Conservation (phyloP, 2,113 vertebrate genomes). For the Thinocorus orbignyianus region DNA sequence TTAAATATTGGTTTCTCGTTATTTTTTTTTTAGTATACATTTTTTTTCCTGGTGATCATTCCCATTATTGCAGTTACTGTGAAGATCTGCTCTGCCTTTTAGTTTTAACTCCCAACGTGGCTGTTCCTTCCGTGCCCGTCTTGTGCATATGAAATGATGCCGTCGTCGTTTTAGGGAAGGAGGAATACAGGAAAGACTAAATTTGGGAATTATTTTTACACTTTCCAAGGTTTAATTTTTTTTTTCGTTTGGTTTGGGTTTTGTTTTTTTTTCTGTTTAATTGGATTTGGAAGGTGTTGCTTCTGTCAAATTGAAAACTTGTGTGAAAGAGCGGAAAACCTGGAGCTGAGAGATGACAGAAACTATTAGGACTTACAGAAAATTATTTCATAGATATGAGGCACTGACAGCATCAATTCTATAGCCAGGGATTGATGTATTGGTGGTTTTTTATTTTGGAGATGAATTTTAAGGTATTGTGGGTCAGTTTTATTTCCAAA, state of each 20-base stretch:
- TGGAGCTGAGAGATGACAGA: neutral
- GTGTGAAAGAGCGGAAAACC: accelerated
- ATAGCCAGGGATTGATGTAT: neutral
- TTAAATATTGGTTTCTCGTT: neutral
- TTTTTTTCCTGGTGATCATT: slow-evolving; percentile 21
- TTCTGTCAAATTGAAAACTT: neutral
- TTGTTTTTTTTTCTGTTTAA: neutral
- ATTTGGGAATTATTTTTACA: neutral
- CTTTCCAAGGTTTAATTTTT: neutral
- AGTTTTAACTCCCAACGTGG: neutral
- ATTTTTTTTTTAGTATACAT: neutral
- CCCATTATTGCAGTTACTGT: neutral
- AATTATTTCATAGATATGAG: neutral
- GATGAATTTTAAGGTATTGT: neutral
- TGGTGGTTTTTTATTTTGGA: neutral
- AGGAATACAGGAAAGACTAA: neutral
- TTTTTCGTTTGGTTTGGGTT: neutral
- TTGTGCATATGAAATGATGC: neutral
- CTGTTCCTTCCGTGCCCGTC: neutral
- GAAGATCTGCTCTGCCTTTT: neutral
- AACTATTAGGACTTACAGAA: neutral
- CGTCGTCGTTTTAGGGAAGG: accelerated
- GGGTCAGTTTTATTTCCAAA: neutral
- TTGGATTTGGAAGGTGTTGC: neutral
- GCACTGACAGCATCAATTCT: neutral